phyloP scores from a whole-genome alignment of 1,140 invertebrate genomes.

The Cyclina sinensis region DNA sequence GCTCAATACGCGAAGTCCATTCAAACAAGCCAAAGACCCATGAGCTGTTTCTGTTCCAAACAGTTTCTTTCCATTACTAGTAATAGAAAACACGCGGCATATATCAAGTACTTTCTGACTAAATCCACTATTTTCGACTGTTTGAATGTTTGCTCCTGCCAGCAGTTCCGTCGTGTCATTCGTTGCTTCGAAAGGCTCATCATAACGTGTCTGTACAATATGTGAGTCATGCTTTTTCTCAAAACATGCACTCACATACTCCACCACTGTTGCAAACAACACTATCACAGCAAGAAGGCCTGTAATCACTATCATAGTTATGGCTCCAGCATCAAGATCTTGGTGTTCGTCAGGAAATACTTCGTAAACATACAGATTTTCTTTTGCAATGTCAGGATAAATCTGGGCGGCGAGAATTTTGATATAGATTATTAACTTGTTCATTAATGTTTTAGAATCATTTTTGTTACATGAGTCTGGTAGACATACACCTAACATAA shows the following conservation, averaged over 20 bases:
- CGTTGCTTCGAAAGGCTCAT: not conserved
- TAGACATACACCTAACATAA: slow-evolving; percentile 58
- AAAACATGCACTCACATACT: not conserved
- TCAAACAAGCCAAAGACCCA: slow-evolving; percentile 68
- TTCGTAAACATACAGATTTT: not conserved
- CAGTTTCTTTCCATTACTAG: slow-evolving; percentile 69
- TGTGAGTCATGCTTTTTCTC: not conserved
- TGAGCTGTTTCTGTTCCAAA: slow-evolving; percentile 67
- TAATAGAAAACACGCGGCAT: slow-evolving; percentile 64
- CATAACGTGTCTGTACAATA: not conserved
- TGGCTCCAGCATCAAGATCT: not conserved
- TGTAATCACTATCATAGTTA: not conserved
- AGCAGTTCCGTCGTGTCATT: slow-evolving; percentile 34
- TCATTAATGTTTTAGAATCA: slow-evolving; percentile 22
- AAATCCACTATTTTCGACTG: not conserved
- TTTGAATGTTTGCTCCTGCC: not conserved
- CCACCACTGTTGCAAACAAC: not conserved
- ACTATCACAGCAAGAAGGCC: not conserved
- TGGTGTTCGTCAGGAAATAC: not conserved
- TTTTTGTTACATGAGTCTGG: slow-evolving; percentile 54
- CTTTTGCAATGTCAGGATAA: not conserved
- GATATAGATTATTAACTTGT: not conserved
- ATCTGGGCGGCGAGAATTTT: not conserved
- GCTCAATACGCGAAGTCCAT: slow-evolving; percentile 90
- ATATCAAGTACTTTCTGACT: not conserved